These are phyloP conservation scores for Sanderia malayensis DNA, from an alignment of 30 jellyfish, hydroid and myxozoan species.

Conservation along the genomic window DNA sequence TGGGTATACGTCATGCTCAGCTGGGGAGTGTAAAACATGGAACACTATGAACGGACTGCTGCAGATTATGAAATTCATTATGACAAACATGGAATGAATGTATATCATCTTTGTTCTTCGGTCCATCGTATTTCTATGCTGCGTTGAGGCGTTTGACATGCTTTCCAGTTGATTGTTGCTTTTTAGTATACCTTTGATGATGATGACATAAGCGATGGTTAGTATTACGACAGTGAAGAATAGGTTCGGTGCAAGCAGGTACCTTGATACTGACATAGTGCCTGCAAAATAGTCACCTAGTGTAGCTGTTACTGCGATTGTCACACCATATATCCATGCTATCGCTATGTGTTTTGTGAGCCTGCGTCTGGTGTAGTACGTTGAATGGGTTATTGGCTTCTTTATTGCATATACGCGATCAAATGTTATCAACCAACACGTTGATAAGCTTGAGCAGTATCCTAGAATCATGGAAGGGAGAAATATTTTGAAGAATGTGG, in stretches of 20 bases:
- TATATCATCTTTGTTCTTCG: constrained; percentile 2
- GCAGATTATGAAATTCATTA: constrained; percentile 33
- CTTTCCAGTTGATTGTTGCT: constrained; percentile 21
- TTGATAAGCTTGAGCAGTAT: constrained; percentile 22
- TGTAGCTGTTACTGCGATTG: background rate
- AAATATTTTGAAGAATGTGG: background rate
- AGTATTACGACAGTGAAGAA: constrained; percentile 7
- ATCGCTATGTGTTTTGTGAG: background rate
- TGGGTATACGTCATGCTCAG: constrained; percentile 14
- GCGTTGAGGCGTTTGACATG: background rate
- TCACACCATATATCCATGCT: constrained; percentile 17
- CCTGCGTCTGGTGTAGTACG: constrained; percentile 19
- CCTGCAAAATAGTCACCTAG: background rate
- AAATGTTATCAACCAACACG: constrained; percentile 35
- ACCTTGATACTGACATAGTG: constrained; percentile 4
- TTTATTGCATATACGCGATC: constrained; percentile 21
- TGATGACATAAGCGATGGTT: constrained; percentile 12
- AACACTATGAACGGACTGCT: constrained; percentile 19
- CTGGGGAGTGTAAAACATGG: constrained; percentile 29
- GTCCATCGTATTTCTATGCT: constrained; percentile 11
- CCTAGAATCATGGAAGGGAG: background rate
- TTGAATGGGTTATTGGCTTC: constrained; percentile 19
- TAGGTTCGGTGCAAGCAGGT: constrained; percentile 17
- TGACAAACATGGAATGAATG: constrained; percentile 22
- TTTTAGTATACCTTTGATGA: constrained; percentile 15